phyloP scores from a whole-genome alignment of 2,797 vertebrate genomes.

The Microhierax caerulescens region DNA sequence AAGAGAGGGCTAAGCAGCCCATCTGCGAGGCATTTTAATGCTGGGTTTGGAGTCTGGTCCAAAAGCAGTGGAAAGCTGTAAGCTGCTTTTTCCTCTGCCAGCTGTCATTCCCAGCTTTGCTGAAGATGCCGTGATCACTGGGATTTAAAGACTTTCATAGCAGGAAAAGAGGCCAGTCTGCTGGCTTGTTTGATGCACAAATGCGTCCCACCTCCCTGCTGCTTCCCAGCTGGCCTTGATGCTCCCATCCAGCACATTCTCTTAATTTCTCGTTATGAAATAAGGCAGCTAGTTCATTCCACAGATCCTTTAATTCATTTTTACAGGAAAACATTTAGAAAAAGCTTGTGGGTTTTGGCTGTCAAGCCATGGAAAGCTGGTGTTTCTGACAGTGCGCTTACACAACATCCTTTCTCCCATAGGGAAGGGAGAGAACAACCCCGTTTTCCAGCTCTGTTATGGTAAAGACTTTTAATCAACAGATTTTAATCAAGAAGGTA shows the following conservation, averaged over 20 bases:
- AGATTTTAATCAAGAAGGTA: background rate
- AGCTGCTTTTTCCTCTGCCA: background rate
- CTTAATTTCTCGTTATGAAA: background rate
- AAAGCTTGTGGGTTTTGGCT: background rate
- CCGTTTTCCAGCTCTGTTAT: background rate
- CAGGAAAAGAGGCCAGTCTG: background rate
- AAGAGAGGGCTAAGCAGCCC: no score
- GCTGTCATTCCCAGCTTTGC: background rate
- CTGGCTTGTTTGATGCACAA: background rate
- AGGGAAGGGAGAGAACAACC: background rate
- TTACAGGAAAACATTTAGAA: background rate
- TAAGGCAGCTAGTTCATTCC: background rate
- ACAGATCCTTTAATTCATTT: background rate
- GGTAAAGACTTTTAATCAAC: background rate
- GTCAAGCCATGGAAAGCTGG: background rate
- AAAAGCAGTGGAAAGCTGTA: background rate
- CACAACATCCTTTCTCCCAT: background rate
- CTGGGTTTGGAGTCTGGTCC: background rate
- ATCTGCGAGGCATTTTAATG: fast-evolving
- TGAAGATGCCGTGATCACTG: fast-evolving
- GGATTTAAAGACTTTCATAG: background rate
- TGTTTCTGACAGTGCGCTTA: background rate
- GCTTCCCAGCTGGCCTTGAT: background rate
- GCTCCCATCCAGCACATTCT: background rate
- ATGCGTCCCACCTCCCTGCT: background rate